Percentiles rank a stretch among this genome's conserved stretches.
Evolutionary conservation across 2,113 vertebrate genomes (phyloP).

Genomic region (Toxotes jaculatrix): DNA sequence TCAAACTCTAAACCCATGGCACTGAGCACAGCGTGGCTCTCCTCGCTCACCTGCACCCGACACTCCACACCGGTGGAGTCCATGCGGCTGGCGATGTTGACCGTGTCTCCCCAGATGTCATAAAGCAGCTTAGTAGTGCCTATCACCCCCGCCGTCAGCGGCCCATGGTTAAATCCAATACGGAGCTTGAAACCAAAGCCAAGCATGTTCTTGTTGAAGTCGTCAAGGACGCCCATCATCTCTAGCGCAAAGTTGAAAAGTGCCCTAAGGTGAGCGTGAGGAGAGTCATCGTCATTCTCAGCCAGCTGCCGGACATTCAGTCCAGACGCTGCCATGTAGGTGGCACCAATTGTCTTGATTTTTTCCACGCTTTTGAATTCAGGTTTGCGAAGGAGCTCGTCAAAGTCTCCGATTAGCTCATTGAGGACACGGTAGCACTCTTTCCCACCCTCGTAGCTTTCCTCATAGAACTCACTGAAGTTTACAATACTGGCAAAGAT

Average conservation of each 20-base stretch:
- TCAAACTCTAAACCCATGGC: conserved; percentile 97
- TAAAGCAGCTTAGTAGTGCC: conserved; percentile 98
- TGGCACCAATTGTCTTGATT: conserved; percentile 99
- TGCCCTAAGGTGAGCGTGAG: conserved; percentile 90
- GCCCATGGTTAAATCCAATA: conserved; percentile 97
- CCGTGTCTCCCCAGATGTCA: conserved; percentile 99
- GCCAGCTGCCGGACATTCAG: conserved; percentile 90
- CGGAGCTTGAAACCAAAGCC: conserved; percentile 98
- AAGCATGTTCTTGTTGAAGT: conserved; percentile 99
- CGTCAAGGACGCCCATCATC: conserved; percentile 98
- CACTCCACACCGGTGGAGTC: conserved; percentile 98
- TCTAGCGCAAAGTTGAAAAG: conserved; percentile 98
- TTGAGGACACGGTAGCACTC: conserved; percentile 98
- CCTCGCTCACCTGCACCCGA: conserved; percentile 97
- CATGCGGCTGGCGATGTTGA: conserved; percentile 99
- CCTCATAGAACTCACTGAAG: conserved; percentile 99
- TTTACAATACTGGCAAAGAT: conserved; percentile 99
- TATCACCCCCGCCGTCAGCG: conserved; percentile 95
- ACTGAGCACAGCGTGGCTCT: conserved; percentile 92
- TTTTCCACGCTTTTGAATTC: conserved; percentile 95
- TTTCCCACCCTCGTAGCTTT: conserved; percentile 98
- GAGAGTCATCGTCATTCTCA: conserved; percentile 86
- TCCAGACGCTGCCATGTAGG: conserved; percentile 97
- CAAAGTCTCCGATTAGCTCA: conserved; percentile 97
- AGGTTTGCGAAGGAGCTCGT: conserved; percentile 91